These are phyloP conservation scores for Acrocera orbiculus DNA, from an alignment of 2,888 invertebrate species.

Conservation along the genomic window DNA sequence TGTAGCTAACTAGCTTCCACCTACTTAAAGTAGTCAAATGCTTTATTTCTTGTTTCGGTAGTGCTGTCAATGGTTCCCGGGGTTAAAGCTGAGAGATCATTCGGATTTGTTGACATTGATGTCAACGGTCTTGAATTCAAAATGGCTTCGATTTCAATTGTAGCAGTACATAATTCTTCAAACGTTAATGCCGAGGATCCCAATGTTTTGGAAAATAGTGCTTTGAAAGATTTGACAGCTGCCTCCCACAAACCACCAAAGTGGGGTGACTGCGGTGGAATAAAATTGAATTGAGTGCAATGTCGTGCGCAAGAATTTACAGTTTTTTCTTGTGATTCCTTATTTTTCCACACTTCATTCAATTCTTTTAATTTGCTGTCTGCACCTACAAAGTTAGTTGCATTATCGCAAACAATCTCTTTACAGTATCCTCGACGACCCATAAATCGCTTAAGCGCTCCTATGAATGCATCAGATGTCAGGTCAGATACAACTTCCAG, in stretches of 20 bases:
- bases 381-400: constrained; percentile 10
- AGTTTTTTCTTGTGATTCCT: not conserved
- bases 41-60: too few relatives aligned
- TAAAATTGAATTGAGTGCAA: not conserved
- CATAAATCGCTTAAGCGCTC: constrained; percentile 9
- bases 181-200: constrained; percentile 14
- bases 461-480: constrained; percentile 10
- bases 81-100: constrained; percentile 11
- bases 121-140: constrained; percentile 18
- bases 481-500: constrained; percentile 11
- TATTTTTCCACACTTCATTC: too few relatives aligned
- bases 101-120: constrained; percentile 13
- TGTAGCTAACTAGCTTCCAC: too few relatives aligned
- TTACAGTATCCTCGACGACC: constrained; percentile 6
- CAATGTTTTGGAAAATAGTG: constrained; percentile 8
- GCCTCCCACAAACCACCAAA: not conserved
- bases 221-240: not conserved
- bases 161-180: constrained; percentile 16
- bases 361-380: not conserved
- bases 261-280: not conserved
- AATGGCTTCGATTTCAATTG: constrained; percentile 16
- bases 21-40: too few relatives aligned
- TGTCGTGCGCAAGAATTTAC: not conserved
- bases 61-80: too few relatives aligned
- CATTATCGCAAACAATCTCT: constrained; percentile 10